phyloP scores from a whole-genome alignment of 35 echinoderm and acorn worm species.

The Patiria miniata region DNA sequence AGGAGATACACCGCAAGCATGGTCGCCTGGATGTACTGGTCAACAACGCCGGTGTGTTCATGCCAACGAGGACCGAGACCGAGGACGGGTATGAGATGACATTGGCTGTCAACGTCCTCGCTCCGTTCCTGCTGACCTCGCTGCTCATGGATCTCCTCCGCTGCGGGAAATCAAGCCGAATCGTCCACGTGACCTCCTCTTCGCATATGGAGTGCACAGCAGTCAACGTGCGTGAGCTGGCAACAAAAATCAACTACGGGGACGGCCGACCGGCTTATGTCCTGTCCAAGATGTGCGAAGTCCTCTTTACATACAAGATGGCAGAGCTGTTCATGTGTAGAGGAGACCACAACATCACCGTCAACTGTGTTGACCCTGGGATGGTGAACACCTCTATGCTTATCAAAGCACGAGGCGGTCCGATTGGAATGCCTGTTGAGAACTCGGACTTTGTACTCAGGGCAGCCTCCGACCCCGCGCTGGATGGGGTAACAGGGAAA shows the following conservation, averaged over 20 bases:
- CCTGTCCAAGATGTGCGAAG: slow-evolving; percentile 69
- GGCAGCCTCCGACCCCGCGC: slow-evolving; percentile 55
- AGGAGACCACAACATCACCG: slow-evolving; percentile 56
- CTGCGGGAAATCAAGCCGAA: slow-evolving; percentile 56
- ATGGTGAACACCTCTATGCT: slow-evolving; percentile 94
- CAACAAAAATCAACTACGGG: too few species aligned
- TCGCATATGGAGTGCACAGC: slow-evolving; percentile 44
- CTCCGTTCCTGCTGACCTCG: slow-evolving; percentile 88
- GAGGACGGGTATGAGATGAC: slow-evolving; percentile 88
- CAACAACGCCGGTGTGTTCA: slow-evolving; percentile 90
- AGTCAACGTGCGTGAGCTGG: slow-evolving; percentile 40
- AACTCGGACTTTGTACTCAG: slow-evolving; percentile 81
- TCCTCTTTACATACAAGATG: slow-evolving; percentile 85
- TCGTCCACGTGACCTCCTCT: slow-evolving; percentile 89
- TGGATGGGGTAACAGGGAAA: slow-evolving; percentile 75
- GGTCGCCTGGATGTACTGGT: slow-evolving; percentile 76
- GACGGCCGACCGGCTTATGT: slow-evolving; percentile 69
- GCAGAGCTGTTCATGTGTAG: slow-evolving; percentile 44
- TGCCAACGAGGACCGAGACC: slow-evolving; percentile 46
- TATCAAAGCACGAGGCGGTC: slow-evolving; percentile 47
- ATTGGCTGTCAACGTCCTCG: slow-evolving; percentile 90
- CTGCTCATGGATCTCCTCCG: slow-evolving; percentile 77
- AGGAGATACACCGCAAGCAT: slow-evolving; percentile 68
- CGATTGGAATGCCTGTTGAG: slow-evolving; percentile 59
- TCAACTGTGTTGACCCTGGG: slow-evolving; percentile 87